Base-by-base conservation (phyloP, 2,888 invertebrate species). In the Periphyllus acericola region DNA sequence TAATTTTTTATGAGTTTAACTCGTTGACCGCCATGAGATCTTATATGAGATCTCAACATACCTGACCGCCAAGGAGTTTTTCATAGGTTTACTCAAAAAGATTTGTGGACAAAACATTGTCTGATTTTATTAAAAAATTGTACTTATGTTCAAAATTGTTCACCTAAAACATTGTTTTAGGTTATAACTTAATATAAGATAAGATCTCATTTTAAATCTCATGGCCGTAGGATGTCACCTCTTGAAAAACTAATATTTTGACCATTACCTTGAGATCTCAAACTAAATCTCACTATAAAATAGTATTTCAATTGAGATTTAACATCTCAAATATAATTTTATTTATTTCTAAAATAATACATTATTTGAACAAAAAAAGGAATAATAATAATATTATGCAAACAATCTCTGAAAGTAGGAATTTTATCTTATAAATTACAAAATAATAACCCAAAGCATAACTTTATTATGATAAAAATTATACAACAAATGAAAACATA, bases 261-360 rank as follows among this genome's bases (percentile, higher is more conserved):
- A 34, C 78, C 32, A 55, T 55, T 78, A 55, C 4, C 55, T 1
- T 78, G 78, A 78, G 52, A 79, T 34, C 34, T 55, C 32, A 78
- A 52, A 78, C 78, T 78, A 55, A 78, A 78, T 78, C 78, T 78
- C 78, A 78, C 34, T 78, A 32, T 55, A 14, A 78, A 78, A 32
- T 11, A 78, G 78, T 34, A 78, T 14, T 78, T 78, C 21, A 55
- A 78, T 78, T 78, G 78, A 78, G 55, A 32, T 34, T 78, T 78
- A 78, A 79, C 9, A 79, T 55, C 78, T 55, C 34, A 55, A 55
- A 78, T 34, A 79, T 0, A n/a, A 40, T n/a, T 76, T 76, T 52
- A 52, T 76, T 52, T 46, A 46, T 29, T 76, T 36, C 29, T 40
- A 40, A 40, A 52, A 46, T 74, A 36, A 76, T 46, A 76, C 76